phyloP scores from a whole-genome alignment of 2,797 vertebrate genomes.

The Leptoclinus maculatus region DNA sequence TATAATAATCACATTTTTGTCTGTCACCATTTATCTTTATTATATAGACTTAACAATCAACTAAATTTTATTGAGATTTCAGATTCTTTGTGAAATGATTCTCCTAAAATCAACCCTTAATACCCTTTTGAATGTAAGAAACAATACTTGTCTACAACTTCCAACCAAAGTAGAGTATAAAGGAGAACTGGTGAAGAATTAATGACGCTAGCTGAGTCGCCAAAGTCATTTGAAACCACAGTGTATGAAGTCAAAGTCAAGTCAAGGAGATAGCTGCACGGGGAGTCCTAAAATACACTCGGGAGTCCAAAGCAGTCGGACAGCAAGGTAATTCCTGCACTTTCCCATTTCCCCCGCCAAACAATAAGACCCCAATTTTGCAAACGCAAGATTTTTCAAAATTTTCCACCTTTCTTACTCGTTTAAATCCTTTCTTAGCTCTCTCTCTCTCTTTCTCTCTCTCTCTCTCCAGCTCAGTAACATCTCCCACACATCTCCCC shows the following conservation, averaged over 20 bases:
- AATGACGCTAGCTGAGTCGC: constrained; percentile 12
- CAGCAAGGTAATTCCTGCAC: constrained; percentile 60
- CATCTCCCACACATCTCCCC: constrained; percentile 36
- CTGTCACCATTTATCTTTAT: neutral
- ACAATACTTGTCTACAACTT: neutral
- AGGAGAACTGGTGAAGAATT: constrained; percentile 14
- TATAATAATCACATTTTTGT: neutral
- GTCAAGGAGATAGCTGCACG: constrained; percentile 48
- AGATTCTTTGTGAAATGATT: neutral
- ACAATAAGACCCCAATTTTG: constrained; percentile 55
- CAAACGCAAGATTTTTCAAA: constrained; percentile 55
- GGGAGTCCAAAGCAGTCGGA: constrained; percentile 29
- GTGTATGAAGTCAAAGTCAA: constrained; percentile 57
- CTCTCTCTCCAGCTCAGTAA: constrained; percentile 5
- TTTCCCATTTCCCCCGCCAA: constrained; percentile 49
- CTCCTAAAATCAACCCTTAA: neutral
- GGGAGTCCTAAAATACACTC: constrained; percentile 42
- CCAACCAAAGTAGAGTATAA: neutral
- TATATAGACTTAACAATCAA: too few relatives aligned
- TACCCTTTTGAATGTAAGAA: neutral
- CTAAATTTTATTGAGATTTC: neutral
- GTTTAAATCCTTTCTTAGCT: constrained; percentile 39
- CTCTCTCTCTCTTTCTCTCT: neutral
- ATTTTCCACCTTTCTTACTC: constrained; percentile 36
- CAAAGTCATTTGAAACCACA: constrained; percentile 30